These are phyloP conservation scores for Syngnathus scovelli DNA, from an alignment of 2,113 vertebrate genomes.

Conservation along the genomic window DNA sequence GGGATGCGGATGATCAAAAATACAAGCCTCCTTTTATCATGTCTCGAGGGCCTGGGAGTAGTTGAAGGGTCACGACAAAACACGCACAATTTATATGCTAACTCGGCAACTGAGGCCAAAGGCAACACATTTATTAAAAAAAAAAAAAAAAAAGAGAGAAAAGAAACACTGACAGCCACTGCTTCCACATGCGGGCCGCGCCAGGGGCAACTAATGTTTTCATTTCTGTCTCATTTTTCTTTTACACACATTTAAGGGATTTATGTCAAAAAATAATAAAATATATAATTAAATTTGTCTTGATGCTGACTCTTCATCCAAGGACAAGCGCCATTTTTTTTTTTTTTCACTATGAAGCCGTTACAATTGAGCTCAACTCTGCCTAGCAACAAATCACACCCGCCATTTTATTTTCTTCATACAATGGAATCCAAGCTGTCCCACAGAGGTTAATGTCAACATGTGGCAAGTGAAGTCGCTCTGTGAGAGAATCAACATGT, in stretches of 20 bases:
- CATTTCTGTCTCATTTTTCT: not conserved
- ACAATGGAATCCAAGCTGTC: not conserved
- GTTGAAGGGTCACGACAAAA: slow-evolving; percentile 52
- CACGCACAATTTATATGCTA: slow-evolving; percentile 57
- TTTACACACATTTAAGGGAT: not conserved
- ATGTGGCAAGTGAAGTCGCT: slow-evolving; percentile 23
- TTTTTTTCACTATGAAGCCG: not conserved
- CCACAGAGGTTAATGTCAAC: slow-evolving; percentile 10
- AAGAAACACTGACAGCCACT: slow-evolving; percentile 27
- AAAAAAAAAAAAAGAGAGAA: slow-evolving; percentile 12
- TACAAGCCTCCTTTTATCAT: slow-evolving; percentile 50
- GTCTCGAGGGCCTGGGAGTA: slow-evolving; percentile 47
- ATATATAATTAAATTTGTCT: not conserved
- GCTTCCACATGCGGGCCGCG: slow-evolving; percentile 15
- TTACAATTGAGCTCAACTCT: not conserved
- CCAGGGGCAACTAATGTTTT: not conserved
- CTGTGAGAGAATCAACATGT: slow-evolving; percentile 65
- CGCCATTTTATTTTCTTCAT: not conserved
- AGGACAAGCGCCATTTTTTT: not conserved
- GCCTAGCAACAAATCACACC: not conserved
- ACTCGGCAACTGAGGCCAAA: slow-evolving; percentile 54
- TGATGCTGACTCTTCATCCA: not conserved
- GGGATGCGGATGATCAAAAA: slow-evolving; percentile 39
- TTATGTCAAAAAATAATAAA: not conserved
- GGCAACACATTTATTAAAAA: slow-evolving; percentile 46